Conservation (phyloP, 2,888 invertebrate species). For the Andrena minutula region DNA sequence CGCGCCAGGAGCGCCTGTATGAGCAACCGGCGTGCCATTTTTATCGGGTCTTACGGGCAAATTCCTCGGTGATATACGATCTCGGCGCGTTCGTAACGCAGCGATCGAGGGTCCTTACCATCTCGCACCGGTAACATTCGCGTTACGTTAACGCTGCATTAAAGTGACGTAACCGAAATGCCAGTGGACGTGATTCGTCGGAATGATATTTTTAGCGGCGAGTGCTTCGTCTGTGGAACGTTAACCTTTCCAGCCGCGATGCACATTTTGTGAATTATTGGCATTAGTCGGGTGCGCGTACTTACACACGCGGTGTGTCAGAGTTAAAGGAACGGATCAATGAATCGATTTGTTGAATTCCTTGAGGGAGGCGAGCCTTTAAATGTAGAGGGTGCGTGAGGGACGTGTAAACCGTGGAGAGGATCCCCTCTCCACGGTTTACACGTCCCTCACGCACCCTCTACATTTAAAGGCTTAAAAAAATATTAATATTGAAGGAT, state of each 20-base stretch:
- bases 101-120: constrained; percentile 11
- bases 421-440: too few species aligned
- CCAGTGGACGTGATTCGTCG: constrained; percentile 29
- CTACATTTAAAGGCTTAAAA: too few species aligned
- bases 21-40: not conserved
- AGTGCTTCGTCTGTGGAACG: constrained; percentile 29
- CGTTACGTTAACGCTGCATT: constrained; percentile 34
- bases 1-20: not conserved
- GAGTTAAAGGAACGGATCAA: not conserved
- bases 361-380: too few species aligned
- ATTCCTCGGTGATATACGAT: constrained; percentile 9
- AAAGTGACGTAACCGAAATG: constrained; percentile 26
- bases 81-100: not conserved
- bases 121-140: constrained; percentile 1
- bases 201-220: constrained; percentile 37
- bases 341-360: not conserved
- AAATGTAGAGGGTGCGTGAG: too few species aligned
- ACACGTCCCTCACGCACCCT: too few species aligned
- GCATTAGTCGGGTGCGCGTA: not conserved
- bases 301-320: not conserved
- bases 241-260: constrained; percentile 24
- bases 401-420: too few species aligned
- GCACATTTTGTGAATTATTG: constrained; percentile 13
- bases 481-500: too few species aligned
- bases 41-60: not conserved